Conservation (phyloP, 2,888 invertebrate species). For the Merodon equestris region DNA sequence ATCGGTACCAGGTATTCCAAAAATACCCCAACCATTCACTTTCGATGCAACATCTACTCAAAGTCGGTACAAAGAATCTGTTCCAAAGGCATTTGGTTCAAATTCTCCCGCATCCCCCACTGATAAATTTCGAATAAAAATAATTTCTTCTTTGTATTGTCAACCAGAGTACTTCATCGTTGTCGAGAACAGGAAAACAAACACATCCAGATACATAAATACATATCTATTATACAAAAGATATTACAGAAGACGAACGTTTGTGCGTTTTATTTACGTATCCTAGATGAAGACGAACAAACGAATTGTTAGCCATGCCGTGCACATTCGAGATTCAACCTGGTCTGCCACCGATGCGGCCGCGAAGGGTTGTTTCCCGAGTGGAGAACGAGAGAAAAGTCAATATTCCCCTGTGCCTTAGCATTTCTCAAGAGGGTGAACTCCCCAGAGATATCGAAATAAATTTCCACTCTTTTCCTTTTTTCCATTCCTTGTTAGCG, state of each 20-base stretch:
- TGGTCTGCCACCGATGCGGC: slow-evolving; percentile 40
- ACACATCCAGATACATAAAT: slow-evolving; percentile 19
- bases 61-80: no score
- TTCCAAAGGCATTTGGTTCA: no score
- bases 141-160: slow-evolving; percentile 55
- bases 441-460: slow-evolving; percentile 71
- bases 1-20: no score
- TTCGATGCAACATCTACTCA: no score
- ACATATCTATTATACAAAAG: slow-evolving; percentile 7
- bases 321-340: slow-evolving; percentile 41
- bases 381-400: slow-evolving; percentile 48
- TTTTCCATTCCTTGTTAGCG: slow-evolving; percentile 11
- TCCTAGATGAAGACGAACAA: slow-evolving; percentile 55
- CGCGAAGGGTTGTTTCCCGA: slow-evolving; percentile 57
- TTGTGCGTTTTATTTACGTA: slow-evolving; percentile 39
- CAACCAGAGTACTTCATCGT: slow-evolving; percentile 19
- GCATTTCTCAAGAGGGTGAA: slow-evolving; percentile 72
- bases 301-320: slow-evolving; percentile 49
- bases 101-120: no score
- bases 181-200: slow-evolving; percentile 26
- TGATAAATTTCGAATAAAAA: slow-evolving; percentile 43
- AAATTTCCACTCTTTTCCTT: slow-evolving; percentile 62
- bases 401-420: slow-evolving; percentile 71
- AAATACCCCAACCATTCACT: no score
- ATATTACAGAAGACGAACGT: background rate